A percentile compares a stretch with the other conserved stretches of the same genome.
Conservation (phyloP, 1,140 invertebrate genomes). For the Drosophila repletoides region DNA sequence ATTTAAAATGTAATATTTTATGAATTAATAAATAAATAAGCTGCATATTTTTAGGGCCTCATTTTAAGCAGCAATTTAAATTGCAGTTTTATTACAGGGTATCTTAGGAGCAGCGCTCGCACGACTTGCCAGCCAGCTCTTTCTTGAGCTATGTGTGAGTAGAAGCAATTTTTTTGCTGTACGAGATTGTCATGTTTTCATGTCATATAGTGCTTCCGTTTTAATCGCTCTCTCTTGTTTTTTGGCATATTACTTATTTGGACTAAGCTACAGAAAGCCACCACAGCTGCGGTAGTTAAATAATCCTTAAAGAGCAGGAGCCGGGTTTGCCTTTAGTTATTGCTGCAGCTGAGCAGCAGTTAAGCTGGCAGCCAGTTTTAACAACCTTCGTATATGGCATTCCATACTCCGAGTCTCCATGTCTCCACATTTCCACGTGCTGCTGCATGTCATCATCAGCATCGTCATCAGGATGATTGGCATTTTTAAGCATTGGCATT, state of each 20-base stretch:
- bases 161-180: not conserved
- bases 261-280: not conserved
- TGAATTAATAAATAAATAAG: too few species aligned
- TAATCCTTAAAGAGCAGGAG: constrained; percentile 4
- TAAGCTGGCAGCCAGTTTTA: constrained; percentile 12
- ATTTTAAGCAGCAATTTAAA: too few species aligned
- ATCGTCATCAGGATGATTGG: constrained; percentile 67
- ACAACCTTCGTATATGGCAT: constrained; percentile 19
- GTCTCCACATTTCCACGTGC: not conserved
- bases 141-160: too few species aligned
- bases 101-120: not conserved
- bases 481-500: constrained; percentile 57
- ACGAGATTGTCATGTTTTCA: not conserved
- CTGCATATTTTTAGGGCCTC: too few species aligned
- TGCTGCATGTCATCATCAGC: constrained; percentile 4
- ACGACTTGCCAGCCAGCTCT: too few species aligned
- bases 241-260: constrained; percentile 9
- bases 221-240: constrained; percentile 4
- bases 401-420: too few species aligned
- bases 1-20: too few species aligned
- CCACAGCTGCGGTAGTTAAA: constrained; percentile 1
- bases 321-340: not conserved
- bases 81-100: not conserved
- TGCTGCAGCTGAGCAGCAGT: constrained; percentile 3
- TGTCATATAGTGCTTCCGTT: constrained; percentile 5